Percentiles rank a stretch among this genome's conserved stretches.
These are phyloP conservation scores for Trichonephila clavipes DNA, from an alignment of 1,140 invertebrate genomes.

Conservation along the genomic window DNA sequence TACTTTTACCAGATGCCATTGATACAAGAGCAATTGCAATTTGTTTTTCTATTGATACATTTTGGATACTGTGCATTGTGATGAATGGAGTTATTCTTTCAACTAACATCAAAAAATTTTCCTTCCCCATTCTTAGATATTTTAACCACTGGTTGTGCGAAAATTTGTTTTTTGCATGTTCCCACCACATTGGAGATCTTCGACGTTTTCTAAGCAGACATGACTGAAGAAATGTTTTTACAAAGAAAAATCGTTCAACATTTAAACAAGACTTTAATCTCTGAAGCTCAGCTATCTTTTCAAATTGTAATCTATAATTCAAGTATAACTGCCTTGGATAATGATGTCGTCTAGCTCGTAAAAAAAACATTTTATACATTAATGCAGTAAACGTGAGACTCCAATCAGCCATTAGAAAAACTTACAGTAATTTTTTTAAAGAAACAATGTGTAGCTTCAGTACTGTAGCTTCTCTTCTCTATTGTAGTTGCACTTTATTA, in stretches of 20 bases:
- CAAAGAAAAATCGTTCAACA: constrained; percentile 6
- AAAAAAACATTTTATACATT: constrained; percentile 19
- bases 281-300: constrained; percentile 1
- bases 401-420: not conserved
- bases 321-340: not conserved
- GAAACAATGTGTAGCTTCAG: too few species aligned
- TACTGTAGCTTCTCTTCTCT: too few species aligned
- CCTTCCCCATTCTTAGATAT: constrained; percentile 46
- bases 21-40: constrained; percentile 46
- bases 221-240: not conserved
- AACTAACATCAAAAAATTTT: constrained; percentile 38
- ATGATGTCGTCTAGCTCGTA: not conserved
- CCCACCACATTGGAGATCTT: not conserved
- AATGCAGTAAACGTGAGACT: not conserved
- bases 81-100: constrained; percentile 11
- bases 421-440: too few species aligned
- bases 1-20: constrained; percentile 50
- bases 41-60: constrained; percentile 43
- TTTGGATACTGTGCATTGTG: not conserved
- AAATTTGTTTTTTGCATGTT: not conserved
- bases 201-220: not conserved
- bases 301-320: not conserved
- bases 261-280: not conserved
- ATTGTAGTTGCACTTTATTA: too few species aligned
- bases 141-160: constrained; percentile 43